These are phyloP conservation scores for Caenorhabditis zanzibari DNA, from an alignment of 2,888 invertebrate species.

Conservation along the genomic window DNA sequence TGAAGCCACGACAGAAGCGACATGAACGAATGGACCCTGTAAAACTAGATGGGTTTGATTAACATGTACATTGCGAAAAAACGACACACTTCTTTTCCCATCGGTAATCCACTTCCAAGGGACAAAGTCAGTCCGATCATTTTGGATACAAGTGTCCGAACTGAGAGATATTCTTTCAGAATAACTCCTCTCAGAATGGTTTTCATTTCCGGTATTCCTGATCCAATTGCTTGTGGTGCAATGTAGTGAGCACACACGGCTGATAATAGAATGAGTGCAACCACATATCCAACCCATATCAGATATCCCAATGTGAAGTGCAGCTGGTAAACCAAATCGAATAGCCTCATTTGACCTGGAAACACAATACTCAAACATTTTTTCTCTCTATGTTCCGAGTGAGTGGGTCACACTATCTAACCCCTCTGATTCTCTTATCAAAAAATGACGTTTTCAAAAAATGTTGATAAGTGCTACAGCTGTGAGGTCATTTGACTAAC, in stretches of 20 bases:
- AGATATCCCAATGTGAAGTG: conserved; percentile 51
- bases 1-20: conserved; percentile 96
- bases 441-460: conserved; percentile 42
- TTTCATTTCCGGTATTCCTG: conserved; percentile 86
- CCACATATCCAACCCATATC: conserved; percentile 78
- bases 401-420: conserved; percentile 15
- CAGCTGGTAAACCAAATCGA: conserved; percentile 43
- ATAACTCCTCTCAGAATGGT: conserved; percentile 95
- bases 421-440: conserved; percentile 36
- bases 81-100: conserved; percentile 91
- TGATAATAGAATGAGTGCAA: conserved; percentile 74
- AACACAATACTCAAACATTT: not conserved
- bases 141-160: conserved; percentile 95
- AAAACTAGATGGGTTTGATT: conserved; percentile 20
- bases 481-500: conserved; percentile 65
- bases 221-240: conserved; percentile 95
- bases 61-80: not conserved
- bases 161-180: conserved; percentile 96
- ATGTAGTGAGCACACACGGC: conserved; percentile 92
- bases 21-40: conserved; percentile 96
- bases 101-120: conserved; percentile 94
- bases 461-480: conserved; percentile 32
- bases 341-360: conserved; percentile 68
- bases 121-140: conserved; percentile 95
- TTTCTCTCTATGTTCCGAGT: not conserved